Conservation (phyloP, 2,113 vertebrate genomes). For the Epinephelus lanceolatus region DNA sequence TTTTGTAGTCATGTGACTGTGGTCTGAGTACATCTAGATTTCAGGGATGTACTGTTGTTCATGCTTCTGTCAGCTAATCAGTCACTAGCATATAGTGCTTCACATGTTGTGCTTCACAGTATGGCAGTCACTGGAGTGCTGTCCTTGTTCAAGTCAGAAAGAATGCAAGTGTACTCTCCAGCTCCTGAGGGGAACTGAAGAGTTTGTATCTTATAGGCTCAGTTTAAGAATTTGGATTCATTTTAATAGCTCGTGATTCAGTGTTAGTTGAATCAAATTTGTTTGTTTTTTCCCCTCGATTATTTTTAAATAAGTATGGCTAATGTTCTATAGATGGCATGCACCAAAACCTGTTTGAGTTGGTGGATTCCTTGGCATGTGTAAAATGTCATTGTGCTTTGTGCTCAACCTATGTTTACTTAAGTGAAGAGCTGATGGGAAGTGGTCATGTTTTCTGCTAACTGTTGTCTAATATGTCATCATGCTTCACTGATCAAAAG, state of each 20-base stretch:
- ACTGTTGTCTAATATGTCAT: neutral
- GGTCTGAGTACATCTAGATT: conserved; percentile 15
- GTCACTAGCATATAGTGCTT: neutral
- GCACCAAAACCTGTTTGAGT: neutral
- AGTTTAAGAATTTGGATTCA: neutral
- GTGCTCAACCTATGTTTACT: neutral
- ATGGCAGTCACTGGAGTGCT: conserved; percentile 24
- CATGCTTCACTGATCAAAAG: neutral
- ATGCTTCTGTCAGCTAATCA: conserved; percentile 32
- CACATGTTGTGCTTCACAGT: conserved; percentile 38
- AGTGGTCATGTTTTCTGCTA: conserved; percentile 7
- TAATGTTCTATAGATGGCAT: neutral
- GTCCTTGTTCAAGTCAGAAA: neutral
- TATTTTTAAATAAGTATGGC: neutral
- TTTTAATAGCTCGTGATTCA: neutral
- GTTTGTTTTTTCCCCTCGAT: neutral
- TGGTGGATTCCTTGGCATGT: neutral
- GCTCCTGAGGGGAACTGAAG: neutral
- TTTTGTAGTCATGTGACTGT: conserved; percentile 41
- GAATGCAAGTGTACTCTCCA: conserved; percentile 29
- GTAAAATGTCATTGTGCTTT: neutral
- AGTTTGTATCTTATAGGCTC: neutral
- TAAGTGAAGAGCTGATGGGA: neutral
- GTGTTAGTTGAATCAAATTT: neutral
- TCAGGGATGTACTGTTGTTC: conserved; percentile 23